These are phyloP conservation scores for Leptobrachium ailaonicum DNA, from an alignment of 2,113 vertebrate species.

Conservation along the genomic window DNA sequence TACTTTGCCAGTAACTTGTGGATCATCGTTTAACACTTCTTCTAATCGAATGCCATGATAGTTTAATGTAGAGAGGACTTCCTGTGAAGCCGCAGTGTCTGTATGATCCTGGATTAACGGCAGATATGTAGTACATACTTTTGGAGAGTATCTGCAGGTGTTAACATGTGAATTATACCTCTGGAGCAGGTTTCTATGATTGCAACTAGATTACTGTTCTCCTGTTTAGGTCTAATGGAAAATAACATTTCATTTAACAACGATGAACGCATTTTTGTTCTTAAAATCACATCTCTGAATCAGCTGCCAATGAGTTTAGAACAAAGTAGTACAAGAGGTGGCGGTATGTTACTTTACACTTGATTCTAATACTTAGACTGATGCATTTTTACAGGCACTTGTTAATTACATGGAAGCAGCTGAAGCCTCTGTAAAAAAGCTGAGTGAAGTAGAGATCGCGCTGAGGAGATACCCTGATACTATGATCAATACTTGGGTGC, in stretches of 20 bases:
- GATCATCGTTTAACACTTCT: neutral
- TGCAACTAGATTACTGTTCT: no score
- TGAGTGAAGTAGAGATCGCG: conserved; percentile 76
- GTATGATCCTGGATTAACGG: neutral
- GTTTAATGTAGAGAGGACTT: neutral
- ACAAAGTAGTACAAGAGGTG: no score
- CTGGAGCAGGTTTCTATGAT: neutral
- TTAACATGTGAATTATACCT: neutral
- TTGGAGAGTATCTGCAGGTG: neutral
- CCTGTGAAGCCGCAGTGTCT: neutral
- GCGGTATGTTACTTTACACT: no score
- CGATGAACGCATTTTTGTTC: no score
- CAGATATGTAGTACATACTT: neutral
- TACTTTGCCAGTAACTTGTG: neutral
- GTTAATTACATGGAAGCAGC: conserved; percentile 74
- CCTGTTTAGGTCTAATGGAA: no score
- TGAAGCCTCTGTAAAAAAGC: conserved; percentile 82
- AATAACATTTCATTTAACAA: no score
- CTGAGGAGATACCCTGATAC: conserved; percentile 71
- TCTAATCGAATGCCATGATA: neutral
- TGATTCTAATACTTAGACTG: no score
- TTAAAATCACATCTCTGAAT: no score
- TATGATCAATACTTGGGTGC: conserved; percentile 75
- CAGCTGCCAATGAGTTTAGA: no score
- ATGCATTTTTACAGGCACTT: conserved; percentile 66